phyloP scores from a whole-genome alignment of 1,140 invertebrate species.

The Lordiphosa collinella region DNA sequence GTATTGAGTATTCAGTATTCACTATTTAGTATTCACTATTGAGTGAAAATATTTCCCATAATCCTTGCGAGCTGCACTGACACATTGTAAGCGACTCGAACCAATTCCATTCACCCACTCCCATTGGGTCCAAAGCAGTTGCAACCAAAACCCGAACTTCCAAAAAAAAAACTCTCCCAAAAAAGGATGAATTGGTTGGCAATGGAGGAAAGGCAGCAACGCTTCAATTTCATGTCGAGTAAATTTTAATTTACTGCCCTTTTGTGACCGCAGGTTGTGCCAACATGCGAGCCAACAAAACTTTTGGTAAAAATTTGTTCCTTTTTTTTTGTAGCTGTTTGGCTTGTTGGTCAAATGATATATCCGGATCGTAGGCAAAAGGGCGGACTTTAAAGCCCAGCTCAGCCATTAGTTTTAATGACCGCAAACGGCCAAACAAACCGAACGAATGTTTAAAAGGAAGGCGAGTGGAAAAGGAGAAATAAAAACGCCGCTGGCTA shows the following conservation, averaged over 20 bases:
- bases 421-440: slow-evolving; percentile 32
- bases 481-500: slow-evolving; percentile 48
- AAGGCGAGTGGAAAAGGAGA: slow-evolving; percentile 24
- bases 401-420: slow-evolving; percentile 64
- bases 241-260: slow-evolving; percentile 77
- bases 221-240: slow-evolving; percentile 73
- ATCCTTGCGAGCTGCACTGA: no score
- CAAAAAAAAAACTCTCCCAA: slow-evolving; percentile 13
- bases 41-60: no score
- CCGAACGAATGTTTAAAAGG: slow-evolving; percentile 4
- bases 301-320: slow-evolving; percentile 31
- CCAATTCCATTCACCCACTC: no score
- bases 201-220: slow-evolving; percentile 10
- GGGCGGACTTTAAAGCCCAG: slow-evolving; percentile 36
- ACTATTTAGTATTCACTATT: no score
- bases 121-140: neutral
- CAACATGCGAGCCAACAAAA: slow-evolving; percentile 58
- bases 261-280: slow-evolving; percentile 66
- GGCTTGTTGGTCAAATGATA: slow-evolving; percentile 64
- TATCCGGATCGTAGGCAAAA: slow-evolving; percentile 41
- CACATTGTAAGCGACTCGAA: no score
- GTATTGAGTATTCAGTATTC: no score
- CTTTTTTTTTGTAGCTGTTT: slow-evolving; percentile 27
- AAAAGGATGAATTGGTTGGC: slow-evolving; percentile 6
- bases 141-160: slow-evolving; percentile 20